Evolutionary conservation across 2,797 vertebrate genomes (phyloP).

Genomic region (Melanotaenia boesemani): DNA sequence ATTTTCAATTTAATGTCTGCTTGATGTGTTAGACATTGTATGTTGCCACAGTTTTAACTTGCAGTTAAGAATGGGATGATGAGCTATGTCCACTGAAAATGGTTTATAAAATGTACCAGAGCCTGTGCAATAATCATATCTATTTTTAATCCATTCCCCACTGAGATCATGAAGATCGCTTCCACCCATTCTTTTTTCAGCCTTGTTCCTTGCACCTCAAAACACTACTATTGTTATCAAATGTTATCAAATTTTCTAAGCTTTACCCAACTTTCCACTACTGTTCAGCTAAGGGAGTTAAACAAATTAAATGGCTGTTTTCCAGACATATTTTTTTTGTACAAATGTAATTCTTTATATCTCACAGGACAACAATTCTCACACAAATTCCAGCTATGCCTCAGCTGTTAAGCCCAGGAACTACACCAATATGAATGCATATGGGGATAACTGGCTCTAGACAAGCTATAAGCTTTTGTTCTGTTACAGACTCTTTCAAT

Average conservation of each 20-base stretch:
- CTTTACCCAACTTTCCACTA: background rate
- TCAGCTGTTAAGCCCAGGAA: too few relatives aligned
- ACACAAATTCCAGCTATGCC: too few relatives aligned
- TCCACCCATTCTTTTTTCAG: background rate
- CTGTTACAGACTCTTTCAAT: background rate
- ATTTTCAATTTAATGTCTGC: background rate
- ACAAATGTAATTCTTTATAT: too few relatives aligned
- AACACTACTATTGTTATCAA: background rate
- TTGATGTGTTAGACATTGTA: background rate
- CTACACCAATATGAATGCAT: too few relatives aligned
- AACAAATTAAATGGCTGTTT: background rate
- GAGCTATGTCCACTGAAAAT: background rate
- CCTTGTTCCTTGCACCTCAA: background rate
- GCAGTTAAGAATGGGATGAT: too few relatives aligned
- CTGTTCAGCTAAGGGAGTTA: background rate
- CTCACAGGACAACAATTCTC: too few relatives aligned
- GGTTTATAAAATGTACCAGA: background rate
- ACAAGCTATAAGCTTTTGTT: background rate
- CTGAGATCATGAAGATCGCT: background rate
- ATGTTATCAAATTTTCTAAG: background rate
- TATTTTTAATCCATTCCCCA: background rate
- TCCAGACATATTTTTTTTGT: too few relatives aligned
- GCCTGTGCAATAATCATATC: background rate
- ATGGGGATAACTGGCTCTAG: background rate
- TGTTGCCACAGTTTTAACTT: too few relatives aligned